Conservation (phyloP, 2,113 vertebrate genomes). For the Paradisaea rubra region DNA sequence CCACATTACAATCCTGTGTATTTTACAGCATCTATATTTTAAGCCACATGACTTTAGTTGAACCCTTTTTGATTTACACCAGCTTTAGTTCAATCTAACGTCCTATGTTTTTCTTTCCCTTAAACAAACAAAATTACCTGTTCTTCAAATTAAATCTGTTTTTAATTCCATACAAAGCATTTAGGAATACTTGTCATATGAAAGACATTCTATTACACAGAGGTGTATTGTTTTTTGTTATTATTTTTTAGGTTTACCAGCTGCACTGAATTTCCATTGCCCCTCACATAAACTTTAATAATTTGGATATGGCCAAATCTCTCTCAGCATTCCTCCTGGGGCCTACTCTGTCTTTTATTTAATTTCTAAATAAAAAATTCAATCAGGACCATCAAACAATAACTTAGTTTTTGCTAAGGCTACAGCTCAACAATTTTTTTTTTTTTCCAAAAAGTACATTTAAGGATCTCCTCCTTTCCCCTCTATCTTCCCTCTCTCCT, state of each 20-base stretch:
- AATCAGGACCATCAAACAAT: background rate
- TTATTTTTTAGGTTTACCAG: conserved; percentile 44
- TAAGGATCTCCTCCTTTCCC: background rate
- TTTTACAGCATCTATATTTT: background rate
- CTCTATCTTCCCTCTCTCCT: background rate
- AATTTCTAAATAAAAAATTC: conserved; percentile 10
- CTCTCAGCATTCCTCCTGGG: background rate
- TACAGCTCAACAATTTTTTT: background rate
- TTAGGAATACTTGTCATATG: background rate
- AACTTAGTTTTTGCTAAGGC: background rate
- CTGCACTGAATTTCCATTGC: conserved; percentile 58
- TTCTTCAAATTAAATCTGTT: conserved; percentile 53
- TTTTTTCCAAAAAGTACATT: background rate
- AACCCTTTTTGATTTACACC: conserved; percentile 4
- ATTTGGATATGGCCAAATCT: background rate
- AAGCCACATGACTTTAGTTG: background rate
- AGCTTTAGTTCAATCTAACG: background rate
- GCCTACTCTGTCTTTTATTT: conserved; percentile 3
- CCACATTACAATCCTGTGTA: background rate
- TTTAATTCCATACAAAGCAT: conserved; percentile 44
- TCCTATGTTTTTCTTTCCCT: conserved; percentile 9
- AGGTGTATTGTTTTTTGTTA: conserved; percentile 37
- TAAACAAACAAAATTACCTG: conserved; percentile 62
- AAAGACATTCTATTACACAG: conserved; percentile 37
- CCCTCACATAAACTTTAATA: conserved; percentile 9